Percentiles rank a stretch among this genome's conserved stretches.
phyloP scores from a whole-genome alignment of 2,888 invertebrate genomes.

The Tinea trinotella region DNA sequence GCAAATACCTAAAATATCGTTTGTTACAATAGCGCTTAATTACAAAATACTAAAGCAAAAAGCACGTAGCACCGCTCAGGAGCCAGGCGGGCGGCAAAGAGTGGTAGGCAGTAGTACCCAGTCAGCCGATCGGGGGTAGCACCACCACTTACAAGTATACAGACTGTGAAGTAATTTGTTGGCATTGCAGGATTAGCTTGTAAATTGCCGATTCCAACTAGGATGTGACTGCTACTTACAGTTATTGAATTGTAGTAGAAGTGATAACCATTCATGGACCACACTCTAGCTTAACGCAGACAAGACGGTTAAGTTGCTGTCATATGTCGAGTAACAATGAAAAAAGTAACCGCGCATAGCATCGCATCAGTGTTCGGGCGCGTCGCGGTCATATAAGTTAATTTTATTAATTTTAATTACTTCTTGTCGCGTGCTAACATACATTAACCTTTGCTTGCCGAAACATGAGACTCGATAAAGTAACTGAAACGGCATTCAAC shows the following conservation, averaged over 20 bases:
- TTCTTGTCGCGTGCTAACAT: slow-evolving; percentile 53
- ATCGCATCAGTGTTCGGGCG: slow-evolving; percentile 20
- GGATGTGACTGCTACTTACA: too few species aligned
- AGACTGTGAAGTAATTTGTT: too few species aligned
- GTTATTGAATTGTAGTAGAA: too few species aligned
- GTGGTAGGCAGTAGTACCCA: too few species aligned
- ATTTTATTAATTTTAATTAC: slow-evolving; percentile 71
- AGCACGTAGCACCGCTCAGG: background rate
- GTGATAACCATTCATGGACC: too few species aligned
- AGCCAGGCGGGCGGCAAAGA: background rate
- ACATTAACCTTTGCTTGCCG: slow-evolving; percentile 57
- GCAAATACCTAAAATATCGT: background rate
- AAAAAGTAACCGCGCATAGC: background rate
- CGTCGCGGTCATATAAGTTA: slow-evolving; percentile 35
- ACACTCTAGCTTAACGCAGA: too few species aligned
- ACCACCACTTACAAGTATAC: too few species aligned
- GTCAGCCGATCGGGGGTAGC: too few species aligned
- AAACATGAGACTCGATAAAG: slow-evolving; percentile 58
- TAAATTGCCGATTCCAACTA: too few species aligned
- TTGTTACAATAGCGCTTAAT: slow-evolving; percentile 7
- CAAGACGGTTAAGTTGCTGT: too few species aligned
- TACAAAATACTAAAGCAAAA: background rate
- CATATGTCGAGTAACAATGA: too few species aligned
- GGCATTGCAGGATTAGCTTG: too few species aligned
- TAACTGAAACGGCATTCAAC: slow-evolving; percentile 33